These are phyloP conservation scores for Ephestia elutella DNA, from an alignment of 1,140 invertebrate species.

Conservation along the genomic window DNA sequence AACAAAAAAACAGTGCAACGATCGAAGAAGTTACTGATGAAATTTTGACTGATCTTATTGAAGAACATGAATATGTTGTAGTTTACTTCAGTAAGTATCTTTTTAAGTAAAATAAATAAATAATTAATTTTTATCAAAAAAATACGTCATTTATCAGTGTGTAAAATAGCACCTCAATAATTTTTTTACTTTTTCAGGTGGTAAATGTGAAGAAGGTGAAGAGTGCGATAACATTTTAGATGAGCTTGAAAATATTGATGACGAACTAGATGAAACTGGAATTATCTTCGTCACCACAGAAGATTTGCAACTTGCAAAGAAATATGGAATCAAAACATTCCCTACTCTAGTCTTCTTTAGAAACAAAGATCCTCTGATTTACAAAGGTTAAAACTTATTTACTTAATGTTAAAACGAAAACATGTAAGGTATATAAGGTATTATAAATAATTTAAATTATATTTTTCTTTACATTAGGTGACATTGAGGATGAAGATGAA, in stretches of 20 bases:
- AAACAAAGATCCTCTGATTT: slow-evolving; percentile 89
- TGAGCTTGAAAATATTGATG: slow-evolving; percentile 94
- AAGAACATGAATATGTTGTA: slow-evolving; percentile 94
- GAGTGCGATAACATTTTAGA: slow-evolving; percentile 88
- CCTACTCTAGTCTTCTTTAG: slow-evolving; percentile 92
- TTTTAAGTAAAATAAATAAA: not conserved
- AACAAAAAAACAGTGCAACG: slow-evolving; percentile 92
- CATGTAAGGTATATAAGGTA: not conserved
- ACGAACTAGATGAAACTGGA: slow-evolving; percentile 93
- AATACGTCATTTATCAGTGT: no score
- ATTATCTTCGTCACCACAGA: slow-evolving; percentile 96
- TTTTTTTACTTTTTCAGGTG: slow-evolving; percentile 73
- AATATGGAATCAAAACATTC: slow-evolving; percentile 88
- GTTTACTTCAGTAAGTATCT: slow-evolving; percentile 90
- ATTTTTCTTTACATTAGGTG: slow-evolving; percentile 72
- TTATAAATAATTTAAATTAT: not conserved
- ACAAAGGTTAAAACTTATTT: slow-evolving; percentile 66
- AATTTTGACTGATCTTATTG: slow-evolving; percentile 89
- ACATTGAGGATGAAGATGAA: slow-evolving; percentile 93
- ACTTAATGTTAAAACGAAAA: not conserved
- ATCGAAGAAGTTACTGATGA: slow-evolving; percentile 97
- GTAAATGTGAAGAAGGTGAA: slow-evolving; percentile 90
- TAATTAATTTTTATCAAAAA: not conserved
- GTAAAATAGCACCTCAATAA: not conserved
- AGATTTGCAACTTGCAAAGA: slow-evolving; percentile 86